Evolutionary conservation across 2,113 vertebrate genomes (phyloP).

Genomic region (Sprattus sprattus): DNA sequence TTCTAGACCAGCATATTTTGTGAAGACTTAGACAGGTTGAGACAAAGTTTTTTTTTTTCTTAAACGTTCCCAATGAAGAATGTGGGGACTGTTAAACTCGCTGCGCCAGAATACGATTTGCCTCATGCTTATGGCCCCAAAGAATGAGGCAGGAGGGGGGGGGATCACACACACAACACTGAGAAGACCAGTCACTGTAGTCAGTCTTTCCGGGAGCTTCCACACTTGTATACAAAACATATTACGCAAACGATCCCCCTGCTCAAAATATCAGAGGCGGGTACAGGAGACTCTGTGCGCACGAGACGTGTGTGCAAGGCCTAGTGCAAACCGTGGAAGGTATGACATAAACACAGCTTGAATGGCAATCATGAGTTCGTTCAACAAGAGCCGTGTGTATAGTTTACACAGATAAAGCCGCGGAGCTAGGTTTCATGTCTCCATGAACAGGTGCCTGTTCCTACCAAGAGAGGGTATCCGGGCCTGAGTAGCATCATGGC

Average conservation of each 20-base stretch:
- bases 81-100: constrained; percentile 55
- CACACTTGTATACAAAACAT: constrained; percentile 53
- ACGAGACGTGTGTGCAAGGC: not conserved
- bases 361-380: constrained; percentile 48
- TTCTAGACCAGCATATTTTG: constrained; percentile 53
- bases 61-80: constrained; percentile 67
- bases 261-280: constrained; percentile 38
- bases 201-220: constrained; percentile 37
- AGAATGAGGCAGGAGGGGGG: not conserved
- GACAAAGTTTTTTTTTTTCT: constrained; percentile 56
- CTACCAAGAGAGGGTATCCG: not conserved
- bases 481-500: not conserved
- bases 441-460: constrained; percentile 31
- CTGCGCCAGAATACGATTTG: constrained; percentile 48
- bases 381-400: constrained; percentile 54
- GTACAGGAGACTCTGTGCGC: constrained; percentile 6
- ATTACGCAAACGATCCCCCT: constrained; percentile 44
- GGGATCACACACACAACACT: constrained; percentile 22
- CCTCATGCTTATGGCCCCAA: constrained; percentile 39
- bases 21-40: constrained; percentile 72
- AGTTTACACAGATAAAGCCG: constrained; percentile 58
- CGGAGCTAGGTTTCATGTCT: constrained; percentile 51
- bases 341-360: constrained; percentile 51
- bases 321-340: constrained; percentile 37
- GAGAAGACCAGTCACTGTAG: constrained; percentile 2